Percentiles rank a stretch among this genome's conserved stretches.
These are phyloP conservation scores for Eupelmus urozonus DNA, from an alignment of 2,888 invertebrate species.

Conservation along the genomic window DNA sequence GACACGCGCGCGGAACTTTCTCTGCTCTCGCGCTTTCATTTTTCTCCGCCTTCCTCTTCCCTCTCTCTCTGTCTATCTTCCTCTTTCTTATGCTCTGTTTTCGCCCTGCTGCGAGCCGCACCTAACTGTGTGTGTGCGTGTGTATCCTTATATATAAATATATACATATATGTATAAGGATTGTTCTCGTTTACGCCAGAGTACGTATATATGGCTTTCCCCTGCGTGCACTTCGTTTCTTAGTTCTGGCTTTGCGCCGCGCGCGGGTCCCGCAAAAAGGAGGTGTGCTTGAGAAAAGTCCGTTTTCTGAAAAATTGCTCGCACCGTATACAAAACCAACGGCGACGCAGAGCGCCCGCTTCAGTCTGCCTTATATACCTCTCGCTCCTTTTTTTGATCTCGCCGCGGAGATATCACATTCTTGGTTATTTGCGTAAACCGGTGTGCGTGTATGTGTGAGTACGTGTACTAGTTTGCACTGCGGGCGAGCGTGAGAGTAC, in stretches of 20 bases:
- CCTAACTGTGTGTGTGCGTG: too few relatives aligned
- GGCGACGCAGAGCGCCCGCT: too few relatives aligned
- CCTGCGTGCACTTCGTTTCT: slow-evolving; percentile 1
- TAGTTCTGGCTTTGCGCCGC: neutral
- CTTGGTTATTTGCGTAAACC: too few relatives aligned
- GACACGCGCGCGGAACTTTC: slow-evolving; percentile 9
- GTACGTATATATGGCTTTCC: neutral
- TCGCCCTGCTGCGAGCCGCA: too few relatives aligned
- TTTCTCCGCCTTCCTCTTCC: neutral
- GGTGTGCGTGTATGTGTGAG: too few relatives aligned
- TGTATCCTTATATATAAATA: neutral
- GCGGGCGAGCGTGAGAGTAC: neutral
- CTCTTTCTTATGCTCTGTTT: neutral
- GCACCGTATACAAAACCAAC: too few relatives aligned
- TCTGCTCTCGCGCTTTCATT: slow-evolving; percentile 4
- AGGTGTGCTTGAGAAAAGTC: neutral
- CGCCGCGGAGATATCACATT: too few relatives aligned
- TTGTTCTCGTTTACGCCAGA: neutral
- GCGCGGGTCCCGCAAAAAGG: neutral
- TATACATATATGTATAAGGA: too few relatives aligned
- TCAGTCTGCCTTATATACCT: too few relatives aligned
- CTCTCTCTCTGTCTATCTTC: slow-evolving; percentile 11
- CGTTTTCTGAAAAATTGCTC: slow-evolving; percentile 41
- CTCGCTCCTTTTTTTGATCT: too few relatives aligned
- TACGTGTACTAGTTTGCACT: too few relatives aligned